Conservation (phyloP, 2,888 invertebrate species). For the Stegophylla sp. region DNA sequence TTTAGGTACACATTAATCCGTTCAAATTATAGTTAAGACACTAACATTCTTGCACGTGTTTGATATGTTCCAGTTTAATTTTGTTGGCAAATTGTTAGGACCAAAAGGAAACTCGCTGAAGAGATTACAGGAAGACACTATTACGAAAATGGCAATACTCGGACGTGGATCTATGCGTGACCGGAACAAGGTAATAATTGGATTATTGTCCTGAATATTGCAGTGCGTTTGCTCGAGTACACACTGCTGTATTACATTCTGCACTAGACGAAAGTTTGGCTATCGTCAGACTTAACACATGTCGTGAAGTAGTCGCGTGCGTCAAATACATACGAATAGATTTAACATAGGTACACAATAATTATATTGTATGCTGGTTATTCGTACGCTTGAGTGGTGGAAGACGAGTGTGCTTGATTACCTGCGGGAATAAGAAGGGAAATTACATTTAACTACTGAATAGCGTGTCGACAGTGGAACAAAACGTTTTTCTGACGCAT, state of each 20-base stretch:
- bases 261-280: not conserved
- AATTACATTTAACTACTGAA: constrained; percentile 26
- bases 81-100: constrained; percentile 91
- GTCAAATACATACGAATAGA: constrained; percentile 20
- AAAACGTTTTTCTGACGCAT: constrained; percentile 49
- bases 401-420: constrained; percentile 33
- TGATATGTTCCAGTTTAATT: constrained; percentile 79
- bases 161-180: constrained; percentile 94
- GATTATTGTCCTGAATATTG: not conserved
- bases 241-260: too few relatives aligned
- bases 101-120: constrained; percentile 93
- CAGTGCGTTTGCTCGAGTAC: not conserved
- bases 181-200: constrained; percentile 79
- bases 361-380: not conserved
- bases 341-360: constrained; percentile 38
- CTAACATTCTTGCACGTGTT: not conserved
- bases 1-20: too few relatives aligned
- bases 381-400: not conserved
- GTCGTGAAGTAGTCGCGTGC: not conserved
- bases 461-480: constrained; percentile 20
- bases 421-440: constrained; percentile 27
- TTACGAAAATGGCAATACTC: constrained; percentile 94
- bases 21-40: too few relatives aligned
- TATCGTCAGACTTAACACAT: not conserved
- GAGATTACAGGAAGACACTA: constrained; percentile 89